Conservation (phyloP, 2,888 invertebrate genomes). For the Spodoptera littoralis region DNA sequence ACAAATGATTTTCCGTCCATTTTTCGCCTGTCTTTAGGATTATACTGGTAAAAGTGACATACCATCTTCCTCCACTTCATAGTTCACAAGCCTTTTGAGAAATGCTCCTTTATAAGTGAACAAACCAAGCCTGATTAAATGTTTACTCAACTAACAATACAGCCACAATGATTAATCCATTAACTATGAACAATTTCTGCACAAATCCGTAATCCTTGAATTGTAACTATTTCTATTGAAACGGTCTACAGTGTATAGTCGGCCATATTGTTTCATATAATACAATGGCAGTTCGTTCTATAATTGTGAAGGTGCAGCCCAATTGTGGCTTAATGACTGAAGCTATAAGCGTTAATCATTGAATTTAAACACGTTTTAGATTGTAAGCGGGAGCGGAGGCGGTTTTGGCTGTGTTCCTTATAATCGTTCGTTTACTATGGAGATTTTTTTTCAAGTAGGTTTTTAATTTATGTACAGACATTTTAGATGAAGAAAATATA, state of each 20-base stretch:
- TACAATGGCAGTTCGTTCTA: slow-evolving; percentile 65
- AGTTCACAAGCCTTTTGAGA: too few relatives aligned
- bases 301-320: slow-evolving; percentile 75
- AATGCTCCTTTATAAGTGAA: not conserved
- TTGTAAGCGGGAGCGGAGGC: slow-evolving; percentile 55
- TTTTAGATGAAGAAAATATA: too few relatives aligned
- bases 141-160: not conserved
- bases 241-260: slow-evolving; percentile 33
- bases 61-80: too few relatives aligned
- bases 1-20: too few relatives aligned
- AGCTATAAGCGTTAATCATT: slow-evolving; percentile 83
- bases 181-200: slow-evolving; percentile 23
- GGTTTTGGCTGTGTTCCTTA: not conserved
- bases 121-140: slow-evolving; percentile 4
- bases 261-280: slow-evolving; percentile 56
- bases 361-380: slow-evolving; percentile 56
- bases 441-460: not conserved
- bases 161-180: slow-evolving; percentile 28
- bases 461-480: not conserved
- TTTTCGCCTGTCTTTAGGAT: too few relatives aligned
- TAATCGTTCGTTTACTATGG: not conserved
- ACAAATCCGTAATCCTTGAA: slow-evolving; percentile 37
- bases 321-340: slow-evolving; percentile 82
- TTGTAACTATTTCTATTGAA: slow-evolving; percentile 44
- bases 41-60: too few relatives aligned